phyloP scores from a whole-genome alignment of 2,113 vertebrate genomes.

The Vimba vimba region DNA sequence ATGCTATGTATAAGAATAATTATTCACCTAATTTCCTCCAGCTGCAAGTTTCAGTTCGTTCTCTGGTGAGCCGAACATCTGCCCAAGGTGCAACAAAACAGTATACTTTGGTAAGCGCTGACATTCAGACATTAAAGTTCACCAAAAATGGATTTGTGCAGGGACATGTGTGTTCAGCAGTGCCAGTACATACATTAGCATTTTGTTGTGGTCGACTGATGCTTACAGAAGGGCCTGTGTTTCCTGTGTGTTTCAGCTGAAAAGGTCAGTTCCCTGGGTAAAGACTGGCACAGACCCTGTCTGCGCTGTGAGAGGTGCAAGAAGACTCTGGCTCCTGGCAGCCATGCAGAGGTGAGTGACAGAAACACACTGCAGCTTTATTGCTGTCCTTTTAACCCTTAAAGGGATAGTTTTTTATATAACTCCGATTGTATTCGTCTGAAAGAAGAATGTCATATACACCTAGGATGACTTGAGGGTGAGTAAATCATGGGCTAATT shows the following conservation, averaged over 20 bases:
- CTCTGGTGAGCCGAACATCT: conserved; percentile 89
- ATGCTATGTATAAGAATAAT: neutral
- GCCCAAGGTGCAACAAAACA: conserved; percentile 90
- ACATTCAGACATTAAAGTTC: conserved; percentile 31
- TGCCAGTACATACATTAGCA: conserved; percentile 8
- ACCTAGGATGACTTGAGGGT: too few relatives aligned
- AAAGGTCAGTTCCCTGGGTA: conserved; percentile 94
- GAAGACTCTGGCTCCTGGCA: conserved; percentile 88
- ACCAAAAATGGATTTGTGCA: conserved; percentile 8
- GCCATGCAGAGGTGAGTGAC: conserved; percentile 86
- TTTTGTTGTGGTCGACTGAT: neutral
- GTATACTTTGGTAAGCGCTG: conserved; percentile 90
- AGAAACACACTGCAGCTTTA: neutral
- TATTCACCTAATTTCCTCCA: conserved; percentile 60
- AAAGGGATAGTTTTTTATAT: too few relatives aligned
- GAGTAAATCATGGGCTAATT: too few relatives aligned
- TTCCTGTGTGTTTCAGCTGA: conserved; percentile 76
- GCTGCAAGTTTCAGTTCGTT: conserved; percentile 93
- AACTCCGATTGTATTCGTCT: too few relatives aligned
- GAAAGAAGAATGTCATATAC: too few relatives aligned
- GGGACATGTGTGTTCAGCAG: neutral
- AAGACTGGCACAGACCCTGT: conserved; percentile 95
- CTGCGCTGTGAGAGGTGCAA: conserved; percentile 91
- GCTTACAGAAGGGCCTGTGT: neutral
- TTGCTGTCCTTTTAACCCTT: too few relatives aligned